phyloP scores from a whole-genome alignment of 2,113 vertebrate species.

The Pelusios castaneus region DNA sequence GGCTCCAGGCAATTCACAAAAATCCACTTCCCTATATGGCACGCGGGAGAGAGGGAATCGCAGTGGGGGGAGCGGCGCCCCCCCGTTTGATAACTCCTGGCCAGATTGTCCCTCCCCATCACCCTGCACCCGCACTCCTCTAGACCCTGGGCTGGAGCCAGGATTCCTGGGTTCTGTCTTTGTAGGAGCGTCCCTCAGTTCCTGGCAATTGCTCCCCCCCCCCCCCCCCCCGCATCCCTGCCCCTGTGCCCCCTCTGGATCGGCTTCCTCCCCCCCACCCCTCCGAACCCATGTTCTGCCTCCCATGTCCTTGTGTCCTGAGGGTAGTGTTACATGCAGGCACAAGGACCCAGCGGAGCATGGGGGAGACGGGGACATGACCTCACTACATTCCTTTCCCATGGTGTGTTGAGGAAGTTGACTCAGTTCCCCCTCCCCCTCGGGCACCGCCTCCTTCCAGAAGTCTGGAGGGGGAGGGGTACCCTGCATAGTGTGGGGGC shows the following conservation, averaged over 20 bases:
- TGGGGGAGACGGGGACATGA: constrained; percentile 12
- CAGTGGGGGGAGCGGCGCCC: background rate
- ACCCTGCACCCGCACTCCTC: background rate
- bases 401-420: constrained; percentile 22
- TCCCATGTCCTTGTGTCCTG: too few relatives aligned
- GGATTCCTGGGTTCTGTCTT: background rate
- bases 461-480: constrained; percentile 68
- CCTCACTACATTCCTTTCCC: constrained; percentile 39
- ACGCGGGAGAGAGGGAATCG: constrained; percentile 15
- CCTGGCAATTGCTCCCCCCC: background rate
- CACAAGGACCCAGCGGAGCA: background rate
- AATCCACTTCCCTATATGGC: constrained; percentile 53
- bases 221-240: accelerated
- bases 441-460: background rate
- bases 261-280: background rate
- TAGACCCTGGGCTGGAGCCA: background rate
- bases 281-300: background rate
- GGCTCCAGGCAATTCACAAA: background rate
- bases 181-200: background rate
- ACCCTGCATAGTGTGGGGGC: constrained; percentile 59
- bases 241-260: accelerated
- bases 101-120: background rate
- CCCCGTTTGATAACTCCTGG: background rate
- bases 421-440: background rate
- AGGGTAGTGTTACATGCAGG: background rate